Base-by-base conservation (phyloP, 2,797 vertebrate species). In the Chelon auratus region DNA sequence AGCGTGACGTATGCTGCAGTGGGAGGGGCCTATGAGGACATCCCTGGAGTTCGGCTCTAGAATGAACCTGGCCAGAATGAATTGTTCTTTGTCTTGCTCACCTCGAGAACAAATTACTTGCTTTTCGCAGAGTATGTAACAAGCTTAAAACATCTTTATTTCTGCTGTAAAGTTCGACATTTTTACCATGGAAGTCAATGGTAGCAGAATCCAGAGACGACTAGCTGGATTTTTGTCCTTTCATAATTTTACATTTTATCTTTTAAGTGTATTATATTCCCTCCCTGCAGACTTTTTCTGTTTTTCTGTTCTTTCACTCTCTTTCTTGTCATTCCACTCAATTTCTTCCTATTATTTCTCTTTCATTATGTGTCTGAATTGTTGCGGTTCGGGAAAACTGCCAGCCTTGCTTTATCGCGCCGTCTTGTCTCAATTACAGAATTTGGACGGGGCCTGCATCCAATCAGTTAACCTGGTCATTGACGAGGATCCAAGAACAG, bases 361-460 rank as follows among this genome's bases (percentile, higher is more conserved):
- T 36, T 40, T 37, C 43, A 48, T 60, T 75, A 24, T 81, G 57
- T 39, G 3, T 56, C 47, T 77, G 62, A 77, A 66, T 65, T 45
- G 42, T 48, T 42, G 30, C 68, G 73, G 51, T 82, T 72, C 70
- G 62, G 33, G 22, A 57, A 33, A 56, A 54, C 12, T 20, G 40
- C 8, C 56, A 9, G 5, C 11, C 0, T 8, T 2, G 5, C 13
- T 59, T 80, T 56, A 82, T 82, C 63, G 7, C 8, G 7, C 42
- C 30, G 48, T 85, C 56, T 90, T 8, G 80, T 87, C 67, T 92
- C 51, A 14, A 70, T 82, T 93, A 66, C 87, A 99, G 98, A 97
- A 98, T 90, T 91, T 97, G 75, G 97, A 99, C 40, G 96, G 97
- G 22, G 92, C 96, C 30, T 99, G 98, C 86, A 96, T 99, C 91